These are phyloP conservation scores for Gerosis bhagava DNA, from an alignment of 2,888 invertebrate species.

Conservation along the genomic window DNA sequence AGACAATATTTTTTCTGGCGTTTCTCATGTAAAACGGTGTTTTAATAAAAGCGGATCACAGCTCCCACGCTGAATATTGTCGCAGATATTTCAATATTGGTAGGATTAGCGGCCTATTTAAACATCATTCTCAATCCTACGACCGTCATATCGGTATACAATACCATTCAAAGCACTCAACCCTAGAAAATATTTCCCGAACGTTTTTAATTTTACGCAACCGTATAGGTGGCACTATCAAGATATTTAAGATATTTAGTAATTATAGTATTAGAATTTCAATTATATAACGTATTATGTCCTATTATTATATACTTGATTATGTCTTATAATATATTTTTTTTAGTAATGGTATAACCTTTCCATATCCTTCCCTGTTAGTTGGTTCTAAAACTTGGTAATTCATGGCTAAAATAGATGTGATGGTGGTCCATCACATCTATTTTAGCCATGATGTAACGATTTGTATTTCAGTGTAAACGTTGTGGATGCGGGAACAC, in stretches of 20 bases:
- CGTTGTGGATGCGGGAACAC: too few species aligned
- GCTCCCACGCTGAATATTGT: slow-evolving; percentile 73
- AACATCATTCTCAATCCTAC: slow-evolving; percentile 71
- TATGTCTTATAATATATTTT: too few species aligned
- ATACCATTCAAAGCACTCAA: slow-evolving; percentile 63
- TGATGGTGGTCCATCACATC: too few species aligned
- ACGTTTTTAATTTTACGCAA: slow-evolving; percentile 65
- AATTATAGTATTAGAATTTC: too few species aligned
- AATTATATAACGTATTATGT: background rate
- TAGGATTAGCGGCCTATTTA: slow-evolving; percentile 79
- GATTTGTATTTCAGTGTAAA: too few species aligned
- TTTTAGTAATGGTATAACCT: too few species aligned
- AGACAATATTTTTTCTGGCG: slow-evolving; percentile 58
- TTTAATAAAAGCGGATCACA: slow-evolving; percentile 79
- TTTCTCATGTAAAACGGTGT: slow-evolving; percentile 61
- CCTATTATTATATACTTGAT: too few species aligned
- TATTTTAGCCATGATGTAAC: too few species aligned
- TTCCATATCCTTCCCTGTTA: too few species aligned
- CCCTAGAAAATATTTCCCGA: slow-evolving; percentile 68
- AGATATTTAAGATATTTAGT: too few species aligned
- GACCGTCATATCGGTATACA: slow-evolving; percentile 73
- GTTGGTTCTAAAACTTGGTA: too few species aligned
- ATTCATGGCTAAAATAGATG: too few species aligned
- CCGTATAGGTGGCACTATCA: slow-evolving; percentile 31
- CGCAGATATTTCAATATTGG: slow-evolving; percentile 81